Evolutionary conservation across 2,113 vertebrate genomes (phyloP).

Genomic region (Prinia subflava): DNA sequence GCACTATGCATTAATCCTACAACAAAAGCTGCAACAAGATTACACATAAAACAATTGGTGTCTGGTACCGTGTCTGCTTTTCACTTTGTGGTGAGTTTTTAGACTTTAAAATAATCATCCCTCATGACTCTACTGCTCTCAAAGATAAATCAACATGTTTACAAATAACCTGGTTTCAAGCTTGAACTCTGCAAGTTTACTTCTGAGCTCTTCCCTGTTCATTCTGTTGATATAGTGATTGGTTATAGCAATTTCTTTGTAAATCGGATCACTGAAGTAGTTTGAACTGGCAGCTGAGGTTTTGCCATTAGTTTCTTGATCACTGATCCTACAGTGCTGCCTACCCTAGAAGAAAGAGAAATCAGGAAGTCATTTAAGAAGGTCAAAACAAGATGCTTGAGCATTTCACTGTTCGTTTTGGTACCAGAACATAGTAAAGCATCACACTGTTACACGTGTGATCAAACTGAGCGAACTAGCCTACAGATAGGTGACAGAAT

Average conservation of each 20-base stretch:
- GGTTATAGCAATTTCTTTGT: constrained; percentile 93
- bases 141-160: background rate
- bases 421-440: background rate
- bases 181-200: constrained; percentile 86
- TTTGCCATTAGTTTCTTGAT: constrained; percentile 58
- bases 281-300: constrained; percentile 50
- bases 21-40: background rate
- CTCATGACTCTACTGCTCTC: background rate
- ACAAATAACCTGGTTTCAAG: constrained; percentile 87
- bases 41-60: background rate
- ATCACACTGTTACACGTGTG: rapidly evolving
- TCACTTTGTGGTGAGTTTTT: background rate
- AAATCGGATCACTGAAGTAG: constrained; percentile 94
- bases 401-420: background rate
- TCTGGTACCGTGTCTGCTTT: background rate
- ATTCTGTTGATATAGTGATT: constrained; percentile 95
- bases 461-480: rapidly evolving
- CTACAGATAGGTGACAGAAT: rapidly evolving
- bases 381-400: background rate
- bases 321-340: constrained; percentile 59
- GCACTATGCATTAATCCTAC: background rate
- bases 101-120: background rate
- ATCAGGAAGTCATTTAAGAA: background rate
- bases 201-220: constrained; percentile 87
- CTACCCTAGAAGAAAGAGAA: constrained; percentile 59